A percentile compares a stretch with the other conserved stretches of the same genome.
Conservation (phyloP, 2,888 invertebrate species). For the Torymus texanus region DNA sequence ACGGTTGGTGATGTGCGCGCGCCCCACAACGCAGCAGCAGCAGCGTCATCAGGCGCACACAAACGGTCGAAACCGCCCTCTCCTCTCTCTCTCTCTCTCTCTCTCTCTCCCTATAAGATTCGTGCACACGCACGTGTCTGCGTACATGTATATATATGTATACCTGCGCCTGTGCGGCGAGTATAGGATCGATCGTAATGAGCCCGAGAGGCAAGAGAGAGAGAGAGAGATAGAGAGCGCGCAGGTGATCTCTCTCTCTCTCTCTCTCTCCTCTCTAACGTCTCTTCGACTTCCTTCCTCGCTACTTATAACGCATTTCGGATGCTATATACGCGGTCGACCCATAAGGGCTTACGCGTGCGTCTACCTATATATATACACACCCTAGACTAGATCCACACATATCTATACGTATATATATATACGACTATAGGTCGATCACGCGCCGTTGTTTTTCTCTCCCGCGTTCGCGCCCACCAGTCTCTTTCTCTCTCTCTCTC, state of each 20-base stretch:
- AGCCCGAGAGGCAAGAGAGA: slow-evolving; percentile 8
- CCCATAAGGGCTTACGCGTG: no score
- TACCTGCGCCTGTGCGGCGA: background rate
- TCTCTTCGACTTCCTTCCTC: slow-evolving; percentile 40
- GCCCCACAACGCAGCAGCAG: slow-evolving; percentile 54
- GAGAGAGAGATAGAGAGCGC: slow-evolving; percentile 2
- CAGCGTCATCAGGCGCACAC: slow-evolving; percentile 45
- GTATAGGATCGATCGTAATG: slow-evolving; percentile 47
- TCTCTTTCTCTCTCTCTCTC: no score
- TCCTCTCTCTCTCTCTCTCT: background rate
- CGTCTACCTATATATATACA: no score
- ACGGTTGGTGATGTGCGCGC: slow-evolving; percentile 72
- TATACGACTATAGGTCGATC: no score
- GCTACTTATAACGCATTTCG: background rate
- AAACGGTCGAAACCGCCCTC: slow-evolving; percentile 54
- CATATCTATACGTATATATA: no score
- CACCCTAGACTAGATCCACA: no score
- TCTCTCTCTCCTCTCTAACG: slow-evolving; percentile 50
- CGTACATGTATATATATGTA: background rate
- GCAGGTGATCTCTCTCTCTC: slow-evolving; percentile 54
- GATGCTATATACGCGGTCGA: no score
- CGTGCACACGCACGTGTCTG: background rate
- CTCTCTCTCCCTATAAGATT: slow-evolving; percentile 2
- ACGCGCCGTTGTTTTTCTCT: no score
- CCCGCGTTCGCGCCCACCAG: no score